phyloP scores from a whole-genome alignment of 2,888 invertebrate species.

The Dryobotodes eremita region DNA sequence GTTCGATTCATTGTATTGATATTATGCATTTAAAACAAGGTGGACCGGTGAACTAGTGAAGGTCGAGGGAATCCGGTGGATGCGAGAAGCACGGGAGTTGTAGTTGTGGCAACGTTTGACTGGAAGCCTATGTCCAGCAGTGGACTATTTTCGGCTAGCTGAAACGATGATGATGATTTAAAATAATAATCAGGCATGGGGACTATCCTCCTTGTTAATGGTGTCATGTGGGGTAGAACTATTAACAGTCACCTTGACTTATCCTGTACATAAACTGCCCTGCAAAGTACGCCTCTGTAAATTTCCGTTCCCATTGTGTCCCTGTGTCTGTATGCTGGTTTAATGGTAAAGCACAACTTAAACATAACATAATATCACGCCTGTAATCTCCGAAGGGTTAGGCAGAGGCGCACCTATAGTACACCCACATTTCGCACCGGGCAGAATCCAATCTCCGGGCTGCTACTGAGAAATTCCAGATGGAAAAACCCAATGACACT shows the following conservation, averaged over 20 bases:
- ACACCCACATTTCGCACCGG: neutral
- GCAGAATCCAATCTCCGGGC: neutral
- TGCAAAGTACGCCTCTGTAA: too few relatives aligned
- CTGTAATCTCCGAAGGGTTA: too few relatives aligned
- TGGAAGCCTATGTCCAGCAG: neutral
- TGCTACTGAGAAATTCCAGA: neutral
- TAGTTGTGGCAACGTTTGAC: too few relatives aligned
- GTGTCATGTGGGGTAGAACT: neutral
- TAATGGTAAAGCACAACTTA: too few relatives aligned
- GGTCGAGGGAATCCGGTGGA: neutral
- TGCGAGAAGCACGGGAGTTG: neutral
- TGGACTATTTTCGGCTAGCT: neutral
- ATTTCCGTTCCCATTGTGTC: too few relatives aligned
- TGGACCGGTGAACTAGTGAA: neutral
- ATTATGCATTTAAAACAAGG: neutral
- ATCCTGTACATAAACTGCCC: too few relatives aligned
- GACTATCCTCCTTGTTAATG: neutral
- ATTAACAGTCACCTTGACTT: neutral
- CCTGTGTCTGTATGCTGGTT: too few relatives aligned
- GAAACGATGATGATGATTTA: neutral
- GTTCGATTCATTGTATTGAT: constrained; percentile 8
- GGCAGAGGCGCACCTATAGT: neutral
- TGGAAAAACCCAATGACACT: too few relatives aligned
- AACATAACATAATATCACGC: too few relatives aligned
- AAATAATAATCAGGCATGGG: neutral